phyloP scores from a whole-genome alignment of 2,113 vertebrate species.

The Tragelaphus buxtoni region DNA sequence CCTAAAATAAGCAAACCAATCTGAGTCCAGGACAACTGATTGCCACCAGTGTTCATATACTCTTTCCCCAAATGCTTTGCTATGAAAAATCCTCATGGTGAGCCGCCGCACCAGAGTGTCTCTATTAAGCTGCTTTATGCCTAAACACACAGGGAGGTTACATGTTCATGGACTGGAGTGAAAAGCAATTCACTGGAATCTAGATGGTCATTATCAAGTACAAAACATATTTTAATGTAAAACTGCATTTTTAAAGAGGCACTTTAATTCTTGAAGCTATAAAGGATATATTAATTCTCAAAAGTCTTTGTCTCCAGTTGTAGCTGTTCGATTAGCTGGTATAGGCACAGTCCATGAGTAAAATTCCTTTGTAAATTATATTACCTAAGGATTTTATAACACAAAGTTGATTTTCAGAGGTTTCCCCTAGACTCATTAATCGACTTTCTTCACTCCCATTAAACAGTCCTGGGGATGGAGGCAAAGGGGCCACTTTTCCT shows the following conservation, averaged over 20 bases:
- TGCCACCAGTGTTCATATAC: rapidly evolving
- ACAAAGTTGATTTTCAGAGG: neutral
- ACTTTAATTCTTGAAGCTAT: neutral
- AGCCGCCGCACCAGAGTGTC: neutral
- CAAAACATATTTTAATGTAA: slow-evolving; percentile 15
- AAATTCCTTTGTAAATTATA: neutral
- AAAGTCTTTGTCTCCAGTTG: neutral
- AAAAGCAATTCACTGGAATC: neutral
- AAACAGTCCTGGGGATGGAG: neutral
- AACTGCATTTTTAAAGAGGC: neutral
- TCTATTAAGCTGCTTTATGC: neutral
- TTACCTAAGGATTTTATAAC: neutral
- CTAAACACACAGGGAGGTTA: neutral
- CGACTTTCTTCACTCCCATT: neutral
- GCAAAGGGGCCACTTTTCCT: neutral
- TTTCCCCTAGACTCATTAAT: neutral
- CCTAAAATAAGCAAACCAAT: neutral
- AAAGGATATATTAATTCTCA: neutral
- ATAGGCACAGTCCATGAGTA: neutral
- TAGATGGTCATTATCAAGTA: neutral
- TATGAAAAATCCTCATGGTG: neutral
- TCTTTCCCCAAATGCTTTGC: neutral
- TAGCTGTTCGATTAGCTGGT: neutral
- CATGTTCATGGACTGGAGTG: neutral
- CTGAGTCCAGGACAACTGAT: neutral